A percentile compares a stretch with the other conserved stretches of the same genome.
phyloP scores from a whole-genome alignment of 2,888 invertebrate genomes.

The Perizoma flavofasciatum region DNA sequence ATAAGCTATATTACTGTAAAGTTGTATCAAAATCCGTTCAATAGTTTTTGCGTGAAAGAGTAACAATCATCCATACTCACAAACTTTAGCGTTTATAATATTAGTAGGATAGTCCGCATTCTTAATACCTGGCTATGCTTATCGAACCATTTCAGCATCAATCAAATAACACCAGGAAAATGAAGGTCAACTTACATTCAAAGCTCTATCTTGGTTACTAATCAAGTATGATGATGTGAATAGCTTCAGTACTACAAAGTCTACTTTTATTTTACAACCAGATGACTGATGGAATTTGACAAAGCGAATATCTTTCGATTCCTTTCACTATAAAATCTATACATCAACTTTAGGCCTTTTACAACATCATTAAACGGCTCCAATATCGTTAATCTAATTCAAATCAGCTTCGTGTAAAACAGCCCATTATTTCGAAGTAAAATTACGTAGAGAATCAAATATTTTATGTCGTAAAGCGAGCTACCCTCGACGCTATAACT shows the following conservation, averaged over 20 bases:
- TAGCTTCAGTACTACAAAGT: too few relatives aligned
- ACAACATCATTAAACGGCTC: conserved; percentile 30
- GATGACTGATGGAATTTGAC: background rate
- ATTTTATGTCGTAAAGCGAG: conserved; percentile 54
- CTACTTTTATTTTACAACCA: too few relatives aligned
- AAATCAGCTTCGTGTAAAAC: conserved; percentile 43
- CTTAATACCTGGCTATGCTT: conserved; percentile 16
- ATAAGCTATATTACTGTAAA: too few relatives aligned
- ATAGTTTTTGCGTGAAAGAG: too few relatives aligned
- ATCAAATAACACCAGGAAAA: too few relatives aligned
- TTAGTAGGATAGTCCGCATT: conserved; percentile 2
- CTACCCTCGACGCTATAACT: conserved; percentile 37
- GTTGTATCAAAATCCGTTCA: too few relatives aligned
- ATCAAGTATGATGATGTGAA: too few relatives aligned
- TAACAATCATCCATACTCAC: too few relatives aligned
- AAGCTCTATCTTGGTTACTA: too few relatives aligned
- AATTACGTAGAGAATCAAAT: conserved; percentile 53
- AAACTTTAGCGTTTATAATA: too few relatives aligned
- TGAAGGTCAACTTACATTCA: too few relatives aligned
- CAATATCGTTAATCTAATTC: conserved; percentile 39
- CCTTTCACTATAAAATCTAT: background rate
- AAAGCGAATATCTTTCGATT: background rate
- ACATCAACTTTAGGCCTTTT: conserved; percentile 17
- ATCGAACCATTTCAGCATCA: too few relatives aligned
- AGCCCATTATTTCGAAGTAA: conserved; percentile 52